Evolutionary conservation across 2,888 invertebrate genomes (phyloP).

Genomic region (Lycophotia porphyrea): DNA sequence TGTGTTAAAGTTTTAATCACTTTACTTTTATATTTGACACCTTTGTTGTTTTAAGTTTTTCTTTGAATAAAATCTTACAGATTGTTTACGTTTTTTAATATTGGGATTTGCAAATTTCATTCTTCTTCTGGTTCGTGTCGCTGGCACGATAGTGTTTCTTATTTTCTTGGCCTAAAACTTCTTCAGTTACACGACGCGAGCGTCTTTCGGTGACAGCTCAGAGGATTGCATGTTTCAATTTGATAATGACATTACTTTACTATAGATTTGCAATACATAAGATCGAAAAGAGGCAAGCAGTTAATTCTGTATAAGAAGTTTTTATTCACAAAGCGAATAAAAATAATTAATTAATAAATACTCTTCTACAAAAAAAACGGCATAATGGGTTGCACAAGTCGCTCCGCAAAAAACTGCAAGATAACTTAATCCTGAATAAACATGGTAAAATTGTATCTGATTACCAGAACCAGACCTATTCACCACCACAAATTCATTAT

Average conservation of each 20-base stretch:
- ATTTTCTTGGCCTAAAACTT: background rate
- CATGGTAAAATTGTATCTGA: constrained; percentile 3
- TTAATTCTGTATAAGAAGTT: constrained; percentile 12
- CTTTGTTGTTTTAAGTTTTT: background rate
- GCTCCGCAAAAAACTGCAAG: constrained; percentile 26
- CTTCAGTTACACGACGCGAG: too few relatives aligned
- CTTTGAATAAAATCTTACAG: constrained; percentile 3
- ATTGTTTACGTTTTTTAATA: background rate
- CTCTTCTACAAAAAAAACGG: background rate
- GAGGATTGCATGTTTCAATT: background rate
- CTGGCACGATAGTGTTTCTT: too few relatives aligned
- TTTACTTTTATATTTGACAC: background rate
- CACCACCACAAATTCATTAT: constrained; percentile 11
- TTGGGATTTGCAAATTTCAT: too few relatives aligned
- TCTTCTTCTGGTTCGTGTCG: too few relatives aligned
- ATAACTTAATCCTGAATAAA: constrained; percentile 33
- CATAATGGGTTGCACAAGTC: constrained; percentile 22
- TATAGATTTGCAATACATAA: constrained; percentile 23
- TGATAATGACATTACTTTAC: background rate
- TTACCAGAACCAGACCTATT: constrained; percentile 4
- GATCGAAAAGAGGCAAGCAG: constrained; percentile 1
- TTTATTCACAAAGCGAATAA: constrained; percentile 9
- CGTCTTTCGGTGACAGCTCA: too few relatives aligned
- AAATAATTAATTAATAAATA: background rate
- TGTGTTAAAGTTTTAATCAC: background rate